These are phyloP conservation scores for Malacoctenus gilli DNA, from an alignment of 2,797 vertebrate genomes.

Conservation along the genomic window DNA sequence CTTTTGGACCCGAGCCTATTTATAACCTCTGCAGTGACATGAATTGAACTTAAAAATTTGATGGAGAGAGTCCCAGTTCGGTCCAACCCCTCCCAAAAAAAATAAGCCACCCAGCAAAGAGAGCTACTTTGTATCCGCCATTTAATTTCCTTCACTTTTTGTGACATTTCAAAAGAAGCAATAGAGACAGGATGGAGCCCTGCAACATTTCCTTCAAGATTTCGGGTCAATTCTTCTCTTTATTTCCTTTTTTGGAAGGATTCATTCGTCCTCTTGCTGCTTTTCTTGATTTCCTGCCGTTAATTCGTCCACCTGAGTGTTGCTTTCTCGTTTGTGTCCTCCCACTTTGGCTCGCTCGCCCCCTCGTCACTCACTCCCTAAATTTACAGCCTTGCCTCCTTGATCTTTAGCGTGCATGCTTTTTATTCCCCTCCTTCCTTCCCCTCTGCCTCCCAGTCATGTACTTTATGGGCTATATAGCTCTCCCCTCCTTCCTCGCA, in stretches of 20 bases:
- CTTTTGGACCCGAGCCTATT: conserved; percentile 37
- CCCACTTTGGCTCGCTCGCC: background rate
- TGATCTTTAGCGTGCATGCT: conserved; percentile 5
- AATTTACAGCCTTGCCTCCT: conserved; percentile 8
- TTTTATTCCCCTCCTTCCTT: background rate
- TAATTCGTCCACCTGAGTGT: no score
- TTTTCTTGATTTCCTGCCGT: conserved; percentile 10
- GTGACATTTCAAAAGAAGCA: conserved; percentile 49
- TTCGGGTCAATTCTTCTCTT: no score
- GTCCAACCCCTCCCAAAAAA: conserved; percentile 16
- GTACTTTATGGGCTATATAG: conserved; percentile 25
- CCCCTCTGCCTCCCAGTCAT: conserved; percentile 4
- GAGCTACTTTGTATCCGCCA: conserved; percentile 35
- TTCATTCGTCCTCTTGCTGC: conserved; percentile 9
- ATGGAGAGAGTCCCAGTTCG: conserved; percentile 10
- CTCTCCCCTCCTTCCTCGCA: conserved; percentile 39
- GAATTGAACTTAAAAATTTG: conserved; percentile 30
- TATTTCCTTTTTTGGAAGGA: conserved; percentile 21
- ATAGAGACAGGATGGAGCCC: conserved; percentile 39
- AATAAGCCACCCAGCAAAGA: no score
- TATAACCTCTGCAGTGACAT: conserved; percentile 12
- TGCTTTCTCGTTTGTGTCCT: conserved; percentile 5
- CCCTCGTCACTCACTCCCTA: background rate
- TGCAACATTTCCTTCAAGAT: conserved; percentile 25
- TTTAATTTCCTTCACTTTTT: conserved; percentile 54